Evolutionary conservation across 2,888 invertebrate genomes (phyloP).

Genomic region (Eupithecia insigniata): DNA sequence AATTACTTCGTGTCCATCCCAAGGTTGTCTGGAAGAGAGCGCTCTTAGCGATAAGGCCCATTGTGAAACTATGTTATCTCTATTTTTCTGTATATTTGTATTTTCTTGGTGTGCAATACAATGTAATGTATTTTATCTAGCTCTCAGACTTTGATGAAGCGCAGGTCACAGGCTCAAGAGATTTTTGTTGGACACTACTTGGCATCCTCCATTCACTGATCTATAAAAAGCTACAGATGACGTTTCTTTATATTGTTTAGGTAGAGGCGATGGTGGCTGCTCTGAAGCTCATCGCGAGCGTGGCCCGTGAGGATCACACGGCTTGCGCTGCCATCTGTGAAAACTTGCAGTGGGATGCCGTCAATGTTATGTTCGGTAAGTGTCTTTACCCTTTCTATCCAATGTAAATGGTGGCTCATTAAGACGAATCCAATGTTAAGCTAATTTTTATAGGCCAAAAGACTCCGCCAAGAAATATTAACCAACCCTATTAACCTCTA

Average conservation of each 20-base stretch:
- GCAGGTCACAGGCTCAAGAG: no score
- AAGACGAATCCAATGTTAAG: not conserved
- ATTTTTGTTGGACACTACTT: no score
- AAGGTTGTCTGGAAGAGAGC: no score
- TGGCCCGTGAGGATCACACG: constrained; percentile 91
- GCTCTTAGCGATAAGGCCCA: no score
- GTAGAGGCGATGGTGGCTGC: constrained; percentile 94
- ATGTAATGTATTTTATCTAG: no score
- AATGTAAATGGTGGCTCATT: not conserved
- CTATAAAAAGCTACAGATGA: not conserved
- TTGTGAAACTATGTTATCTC: no score
- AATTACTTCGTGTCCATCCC: no score
- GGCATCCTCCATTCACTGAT: not conserved
- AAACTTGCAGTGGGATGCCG: constrained; percentile 93
- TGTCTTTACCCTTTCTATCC: not conserved
- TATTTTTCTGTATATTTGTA: no score
- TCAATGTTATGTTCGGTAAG: constrained; percentile 88
- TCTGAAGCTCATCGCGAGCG: constrained; percentile 89
- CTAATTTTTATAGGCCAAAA: not conserved
- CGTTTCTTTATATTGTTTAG: constrained; percentile 44
- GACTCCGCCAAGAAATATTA: no score
- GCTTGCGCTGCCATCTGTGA: constrained; percentile 93
- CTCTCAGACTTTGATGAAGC: no score
- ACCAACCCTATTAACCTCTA: not conserved
- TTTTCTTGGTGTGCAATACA: no score